Conservation (phyloP, 2,113 vertebrate genomes). For the Halcyon malimbica region DNA sequence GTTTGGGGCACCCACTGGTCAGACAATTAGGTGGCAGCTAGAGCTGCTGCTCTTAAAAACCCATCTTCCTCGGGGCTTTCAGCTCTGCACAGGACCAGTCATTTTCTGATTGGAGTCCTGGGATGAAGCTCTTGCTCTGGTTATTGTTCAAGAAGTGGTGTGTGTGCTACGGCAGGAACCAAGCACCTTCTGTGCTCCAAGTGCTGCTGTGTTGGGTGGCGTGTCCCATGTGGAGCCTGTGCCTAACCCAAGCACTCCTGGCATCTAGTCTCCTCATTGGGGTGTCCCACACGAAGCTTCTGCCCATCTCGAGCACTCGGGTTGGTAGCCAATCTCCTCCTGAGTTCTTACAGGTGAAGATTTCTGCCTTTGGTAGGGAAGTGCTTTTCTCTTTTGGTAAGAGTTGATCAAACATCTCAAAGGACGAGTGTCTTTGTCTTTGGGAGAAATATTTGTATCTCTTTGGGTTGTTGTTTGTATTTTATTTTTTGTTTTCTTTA, state of each 20-base stretch:
- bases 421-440: neutral
- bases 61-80: neutral
- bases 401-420: neutral
- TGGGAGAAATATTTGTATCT: neutral
- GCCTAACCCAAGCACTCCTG: neutral
- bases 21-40: neutral
- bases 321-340: neutral
- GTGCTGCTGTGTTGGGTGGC: neutral
- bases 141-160: neutral
- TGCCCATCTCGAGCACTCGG: rapidly evolving
- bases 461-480: neutral
- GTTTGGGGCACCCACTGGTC: constrained; percentile 1
- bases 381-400: neutral
- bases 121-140: neutral
- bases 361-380: neutral
- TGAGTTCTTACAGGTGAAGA: neutral
- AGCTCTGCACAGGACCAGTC: neutral
- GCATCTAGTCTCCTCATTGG: neutral
- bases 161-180: rapidly evolving
- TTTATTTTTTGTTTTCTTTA: neutral
- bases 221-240: neutral
- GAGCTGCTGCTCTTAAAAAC: constrained; percentile 24
- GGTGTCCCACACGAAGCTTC: neutral
- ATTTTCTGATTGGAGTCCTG: neutral
- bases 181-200: neutral